Percentiles rank a stretch among this genome's conserved stretches.
Conservation (phyloP, 2,797 vertebrate genomes). For the Pseudotriccus pelzelni region DNA sequence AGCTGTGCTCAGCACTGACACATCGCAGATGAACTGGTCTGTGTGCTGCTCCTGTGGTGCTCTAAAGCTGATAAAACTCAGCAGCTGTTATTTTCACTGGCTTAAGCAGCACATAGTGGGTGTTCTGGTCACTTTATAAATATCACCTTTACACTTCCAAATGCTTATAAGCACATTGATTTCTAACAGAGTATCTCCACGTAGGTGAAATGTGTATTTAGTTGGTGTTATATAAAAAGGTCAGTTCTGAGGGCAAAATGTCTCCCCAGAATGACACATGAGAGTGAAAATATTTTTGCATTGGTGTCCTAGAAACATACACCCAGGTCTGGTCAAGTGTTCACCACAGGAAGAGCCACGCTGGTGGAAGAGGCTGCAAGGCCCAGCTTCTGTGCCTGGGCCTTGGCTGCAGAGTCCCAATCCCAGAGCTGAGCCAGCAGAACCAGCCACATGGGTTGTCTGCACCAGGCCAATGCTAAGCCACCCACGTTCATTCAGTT, state of each 20-base stretch:
- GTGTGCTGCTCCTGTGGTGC: not conserved
- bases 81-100: conserved; percentile 66
- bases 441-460: not conserved
- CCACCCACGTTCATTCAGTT: not conserved
- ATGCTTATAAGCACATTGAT: conserved; percentile 23
- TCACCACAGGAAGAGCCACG: not conserved
- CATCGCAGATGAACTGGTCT: not conserved
- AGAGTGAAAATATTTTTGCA: conserved; percentile 32
- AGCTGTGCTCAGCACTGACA: conserved; percentile 8
- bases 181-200: conserved; percentile 28
- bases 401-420: not conserved
- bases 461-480: not conserved
- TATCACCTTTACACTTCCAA: conserved; percentile 59
- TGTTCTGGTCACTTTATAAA: conserved; percentile 65
- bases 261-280: not conserved
- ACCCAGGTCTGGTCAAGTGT: not conserved
- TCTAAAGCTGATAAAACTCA: conserved; percentile 58
- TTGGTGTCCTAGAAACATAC: conserved; percentile 28
- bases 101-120: conserved; percentile 14
- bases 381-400: not conserved
- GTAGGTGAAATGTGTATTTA: conserved; percentile 21
- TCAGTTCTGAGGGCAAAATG: not conserved
- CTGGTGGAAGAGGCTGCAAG: not conserved
- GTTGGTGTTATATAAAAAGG: not conserved
- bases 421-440: not conserved